A percentile compares a stretch with the other conserved stretches of the same genome.
phyloP scores from a whole-genome alignment of 1,140 invertebrate species.

The Cepaea nemoralis region DNA sequence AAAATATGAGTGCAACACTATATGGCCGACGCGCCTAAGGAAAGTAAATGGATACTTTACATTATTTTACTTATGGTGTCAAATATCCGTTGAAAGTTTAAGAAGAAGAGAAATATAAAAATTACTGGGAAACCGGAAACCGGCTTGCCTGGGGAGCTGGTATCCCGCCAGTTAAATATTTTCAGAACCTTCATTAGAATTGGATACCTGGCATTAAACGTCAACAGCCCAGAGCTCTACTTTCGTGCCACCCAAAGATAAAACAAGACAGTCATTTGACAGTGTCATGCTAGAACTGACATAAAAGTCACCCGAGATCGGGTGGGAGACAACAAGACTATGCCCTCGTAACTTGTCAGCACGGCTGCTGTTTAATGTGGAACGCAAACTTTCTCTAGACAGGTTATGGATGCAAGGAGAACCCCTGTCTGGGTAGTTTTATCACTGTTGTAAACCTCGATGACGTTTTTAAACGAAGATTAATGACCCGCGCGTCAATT shows the following conservation, averaged over 20 bases:
- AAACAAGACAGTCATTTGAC: not conserved
- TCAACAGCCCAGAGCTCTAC: not conserved
- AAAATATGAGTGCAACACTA: too few species aligned
- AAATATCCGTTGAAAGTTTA: too few species aligned
- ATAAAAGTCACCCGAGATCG: not conserved
- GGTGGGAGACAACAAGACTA: not conserved
- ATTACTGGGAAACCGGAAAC: not conserved
- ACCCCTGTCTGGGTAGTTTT: not conserved
- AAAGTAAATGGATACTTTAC: too few species aligned
- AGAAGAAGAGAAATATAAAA: too few species aligned
- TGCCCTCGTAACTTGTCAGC: not conserved
- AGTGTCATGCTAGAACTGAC: not conserved
- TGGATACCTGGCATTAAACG: not conserved
- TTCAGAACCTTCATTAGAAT: not conserved
- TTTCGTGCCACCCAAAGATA: not conserved
- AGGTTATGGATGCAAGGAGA: not conserved
- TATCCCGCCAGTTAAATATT: not conserved
- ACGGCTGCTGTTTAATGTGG: not conserved
- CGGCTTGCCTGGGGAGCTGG: not conserved
- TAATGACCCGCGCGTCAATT: not conserved
- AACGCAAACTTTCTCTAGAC: not conserved
- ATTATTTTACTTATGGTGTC: too few species aligned
- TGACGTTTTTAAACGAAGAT: not conserved
- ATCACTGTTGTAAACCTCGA: not conserved
- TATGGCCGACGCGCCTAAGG: too few species aligned